A percentile compares a stretch with the other conserved stretches of the same genome.
These are phyloP conservation scores for Drosophila sordidula DNA, from an alignment of 2,888 invertebrate species.

Conservation along the genomic window DNA sequence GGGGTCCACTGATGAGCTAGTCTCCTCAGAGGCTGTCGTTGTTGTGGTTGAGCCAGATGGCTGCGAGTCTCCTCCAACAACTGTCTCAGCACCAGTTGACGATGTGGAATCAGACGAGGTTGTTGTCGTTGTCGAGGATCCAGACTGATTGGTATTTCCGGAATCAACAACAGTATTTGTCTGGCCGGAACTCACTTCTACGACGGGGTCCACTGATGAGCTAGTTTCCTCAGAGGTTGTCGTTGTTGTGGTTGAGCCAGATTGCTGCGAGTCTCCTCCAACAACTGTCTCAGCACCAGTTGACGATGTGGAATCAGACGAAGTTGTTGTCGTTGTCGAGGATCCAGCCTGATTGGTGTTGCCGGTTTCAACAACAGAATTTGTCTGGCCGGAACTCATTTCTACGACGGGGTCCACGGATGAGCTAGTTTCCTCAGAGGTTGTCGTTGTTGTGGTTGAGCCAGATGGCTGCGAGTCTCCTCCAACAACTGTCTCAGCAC, in stretches of 20 bases:
- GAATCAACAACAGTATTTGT: too few relatives aligned
- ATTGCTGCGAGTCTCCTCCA: too few relatives aligned
- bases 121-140: slow-evolving; percentile 13
- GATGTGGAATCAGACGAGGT: slow-evolving; percentile 5
- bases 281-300: too few relatives aligned
- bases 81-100: background rate
- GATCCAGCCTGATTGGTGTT: background rate
- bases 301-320: too few relatives aligned
- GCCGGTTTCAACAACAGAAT: too few relatives aligned
- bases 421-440: background rate
- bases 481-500: background rate
- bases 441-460: slow-evolving; percentile 13
- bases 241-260: slow-evolving; percentile 2
- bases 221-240: slow-evolving; percentile 3
- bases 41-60: slow-evolving; percentile 2
- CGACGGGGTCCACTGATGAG: background rate
- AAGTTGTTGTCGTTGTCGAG: too few relatives aligned
- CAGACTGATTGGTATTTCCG: background rate
- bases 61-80: background rate
- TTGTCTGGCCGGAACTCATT: too few relatives aligned
- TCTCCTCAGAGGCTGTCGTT: slow-evolving; percentile 3
- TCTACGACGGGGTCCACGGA: background rate
- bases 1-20: background rate
- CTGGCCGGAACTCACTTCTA: too few relatives aligned
- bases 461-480: background rate